These are phyloP conservation scores for Yponomeuta sedellus DNA, from an alignment of 2,888 invertebrate species.

Conservation along the genomic window DNA sequence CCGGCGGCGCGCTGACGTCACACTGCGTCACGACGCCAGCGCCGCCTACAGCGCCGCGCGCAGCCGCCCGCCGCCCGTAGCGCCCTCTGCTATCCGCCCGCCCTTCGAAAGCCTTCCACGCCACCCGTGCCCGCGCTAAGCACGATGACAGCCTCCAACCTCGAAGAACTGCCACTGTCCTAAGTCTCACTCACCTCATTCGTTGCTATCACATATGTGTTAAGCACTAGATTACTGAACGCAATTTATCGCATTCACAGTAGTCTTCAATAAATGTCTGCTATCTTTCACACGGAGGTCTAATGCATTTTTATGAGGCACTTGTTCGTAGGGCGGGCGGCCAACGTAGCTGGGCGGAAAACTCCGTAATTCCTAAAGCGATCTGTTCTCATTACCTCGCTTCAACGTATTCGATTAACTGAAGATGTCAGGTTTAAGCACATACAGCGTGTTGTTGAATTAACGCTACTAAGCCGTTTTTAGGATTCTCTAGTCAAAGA, in stretches of 20 bases:
- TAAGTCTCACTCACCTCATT: background rate
- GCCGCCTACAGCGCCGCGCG: conserved; percentile 64
- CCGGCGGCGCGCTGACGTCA: conserved; percentile 83
- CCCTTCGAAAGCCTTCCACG: conserved; percentile 23
- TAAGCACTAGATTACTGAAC: conserved; percentile 36
- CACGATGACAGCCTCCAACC: conserved; percentile 27
- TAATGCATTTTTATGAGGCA: conserved; percentile 40
- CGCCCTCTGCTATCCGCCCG: conserved; percentile 33
- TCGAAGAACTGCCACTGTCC: no score
- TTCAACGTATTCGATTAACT: background rate
- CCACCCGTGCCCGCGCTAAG: conserved; percentile 56
- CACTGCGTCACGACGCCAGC: conserved; percentile 79
- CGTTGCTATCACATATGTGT: background rate
- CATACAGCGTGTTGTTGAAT: background rate
- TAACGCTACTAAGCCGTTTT: no score
- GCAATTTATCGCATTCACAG: conserved; percentile 6
- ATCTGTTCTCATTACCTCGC: conserved; percentile 7
- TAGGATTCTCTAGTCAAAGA: no score
- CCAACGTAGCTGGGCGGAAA: conserved; percentile 38
- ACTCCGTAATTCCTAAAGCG: conserved; percentile 23
- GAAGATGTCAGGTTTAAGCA: background rate
- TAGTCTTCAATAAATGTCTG: conserved; percentile 12
- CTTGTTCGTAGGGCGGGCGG: conserved; percentile 36
- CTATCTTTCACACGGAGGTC: conserved; percentile 25
- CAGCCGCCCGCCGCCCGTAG: conserved; percentile 43